Base-by-base conservation (phyloP, 2,888 invertebrate species). In the Cosmopolites sordidus region DNA sequence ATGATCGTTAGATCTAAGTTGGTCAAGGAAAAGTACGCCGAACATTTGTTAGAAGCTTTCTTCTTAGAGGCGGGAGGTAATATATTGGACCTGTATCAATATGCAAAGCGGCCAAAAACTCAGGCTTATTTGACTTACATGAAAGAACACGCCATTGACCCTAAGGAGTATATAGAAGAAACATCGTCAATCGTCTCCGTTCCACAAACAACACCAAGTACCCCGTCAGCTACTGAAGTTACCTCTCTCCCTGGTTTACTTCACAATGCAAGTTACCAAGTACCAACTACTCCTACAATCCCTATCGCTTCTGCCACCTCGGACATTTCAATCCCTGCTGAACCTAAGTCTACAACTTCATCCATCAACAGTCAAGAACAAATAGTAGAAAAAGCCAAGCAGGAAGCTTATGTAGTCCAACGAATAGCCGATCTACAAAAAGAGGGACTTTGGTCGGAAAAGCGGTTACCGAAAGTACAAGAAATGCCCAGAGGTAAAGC, bases 371-470 rank as follows among this genome's bases (percentile, higher is more conserved):
- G 77, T 66, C 86, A 85, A 66, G 87, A 88, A 71, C 84, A 89
- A 72, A 89, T 90, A 66, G 88, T 89, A 16, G 89, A 90, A 69
- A 85, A 89, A 70, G 90, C 89, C 11, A 90, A 89, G 73, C 90
- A 90, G 77, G 95, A 98, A 78, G 97, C 96, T 27, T 87, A 89
- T 74, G 94, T 97, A 58, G 87, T 97, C 80, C 88, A 91, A 69
- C 82, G 95, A 72, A 89, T 97, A 69, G 82, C 86, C 17, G 95
- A 95, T 76, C 77, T 98, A 65, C 89, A 96, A 70, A 87, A 92
- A 69, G 91, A 94, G 70, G 98, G 97, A 29, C 78, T 97, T 68
- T 98, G 97, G 98, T 86, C 94, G 47, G 91, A 92, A 73, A 85
- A 87, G 65, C 81, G 95, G 51, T 79, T 96, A 71, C 95, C 95